These are phyloP conservation scores for Caenorhabditis sinica DNA, from an alignment of 2,888 invertebrate species.

Conservation along the genomic window DNA sequence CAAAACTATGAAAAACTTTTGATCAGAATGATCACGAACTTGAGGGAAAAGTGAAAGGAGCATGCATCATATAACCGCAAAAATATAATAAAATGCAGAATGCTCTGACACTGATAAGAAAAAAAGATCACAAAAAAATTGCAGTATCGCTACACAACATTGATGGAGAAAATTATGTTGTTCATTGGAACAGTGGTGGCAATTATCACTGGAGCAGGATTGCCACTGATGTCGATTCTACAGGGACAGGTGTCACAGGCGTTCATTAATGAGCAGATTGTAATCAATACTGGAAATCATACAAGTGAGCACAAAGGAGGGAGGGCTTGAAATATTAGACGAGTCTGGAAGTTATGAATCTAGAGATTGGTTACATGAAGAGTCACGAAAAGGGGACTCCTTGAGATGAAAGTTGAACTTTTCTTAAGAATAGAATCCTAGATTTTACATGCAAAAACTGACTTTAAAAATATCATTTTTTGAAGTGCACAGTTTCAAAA, in stretches of 20 bases:
- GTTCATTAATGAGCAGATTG: conserved; percentile 71
- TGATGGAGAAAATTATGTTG: conserved; percentile 70
- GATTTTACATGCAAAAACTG: too few relatives aligned
- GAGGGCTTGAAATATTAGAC: neutral
- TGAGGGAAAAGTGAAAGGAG: conserved; percentile 7
- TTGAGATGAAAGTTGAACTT: too few relatives aligned
- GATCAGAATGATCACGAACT: conserved; percentile 12
- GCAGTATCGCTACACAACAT: conserved; percentile 77
- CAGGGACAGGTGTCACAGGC: conserved; percentile 74
- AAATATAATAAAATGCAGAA: neutral
- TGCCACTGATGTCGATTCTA: conserved; percentile 76
- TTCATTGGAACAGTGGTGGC: conserved; percentile 70
- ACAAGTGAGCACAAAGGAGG: conserved; percentile 12
- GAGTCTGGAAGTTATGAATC: too few relatives aligned
- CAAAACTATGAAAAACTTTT: neutral
- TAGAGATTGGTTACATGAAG: too few relatives aligned
- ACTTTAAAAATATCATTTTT: too few relatives aligned
- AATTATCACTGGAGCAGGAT: conserved; percentile 73
- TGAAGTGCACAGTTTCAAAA: too few relatives aligned
- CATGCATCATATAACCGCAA: conserved; percentile 17
- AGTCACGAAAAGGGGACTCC: too few relatives aligned
- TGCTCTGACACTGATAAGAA: conserved; percentile 20
- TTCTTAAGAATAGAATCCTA: too few relatives aligned
- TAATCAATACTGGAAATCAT: conserved; percentile 43
- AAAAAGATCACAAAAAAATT: conserved; percentile 36